phyloP scores from a whole-genome alignment of 1,140 invertebrate genomes.

The Cherax destructor region DNA sequence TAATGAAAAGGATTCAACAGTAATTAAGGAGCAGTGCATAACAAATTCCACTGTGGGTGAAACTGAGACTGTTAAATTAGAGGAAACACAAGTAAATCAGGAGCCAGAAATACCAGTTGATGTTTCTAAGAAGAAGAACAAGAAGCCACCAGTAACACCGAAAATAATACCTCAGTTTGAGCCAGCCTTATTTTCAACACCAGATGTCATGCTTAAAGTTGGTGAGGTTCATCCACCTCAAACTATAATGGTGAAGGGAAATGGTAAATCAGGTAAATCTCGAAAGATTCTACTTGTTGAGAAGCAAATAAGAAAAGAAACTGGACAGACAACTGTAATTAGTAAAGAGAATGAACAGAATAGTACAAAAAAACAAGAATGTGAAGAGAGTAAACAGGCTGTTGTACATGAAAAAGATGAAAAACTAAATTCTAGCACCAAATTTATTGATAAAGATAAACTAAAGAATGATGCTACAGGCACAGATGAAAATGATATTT shows the following conservation, averaged over 20 bases:
- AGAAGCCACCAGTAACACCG: slow-evolving; percentile 28
- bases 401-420: background rate
- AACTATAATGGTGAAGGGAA: slow-evolving; percentile 40
- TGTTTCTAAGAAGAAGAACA: slow-evolving; percentile 11
- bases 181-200: slow-evolving; percentile 38
- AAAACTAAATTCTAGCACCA: background rate
- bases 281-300: slow-evolving; percentile 40
- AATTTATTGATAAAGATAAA: background rate
- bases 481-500: background rate
- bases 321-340: no score
- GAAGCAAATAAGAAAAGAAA: slow-evolving; percentile 12
- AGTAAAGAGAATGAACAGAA: no score
- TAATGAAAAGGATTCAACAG: background rate
- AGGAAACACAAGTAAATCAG: background rate
- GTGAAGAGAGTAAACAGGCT: no score
- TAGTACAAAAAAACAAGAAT: no score
- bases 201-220: slow-evolving; percentile 50
- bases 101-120: background rate
- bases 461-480: background rate
- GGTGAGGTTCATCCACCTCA: slow-evolving; percentile 14
- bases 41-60: background rate
- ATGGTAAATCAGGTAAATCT: slow-evolving; percentile 16
- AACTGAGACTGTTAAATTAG: background rate
- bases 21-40: background rate
- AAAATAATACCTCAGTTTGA: slow-evolving; percentile 43